These are phyloP conservation scores for Stigmatopora argus DNA, from an alignment of 2,113 vertebrate species.

Conservation along the genomic window DNA sequence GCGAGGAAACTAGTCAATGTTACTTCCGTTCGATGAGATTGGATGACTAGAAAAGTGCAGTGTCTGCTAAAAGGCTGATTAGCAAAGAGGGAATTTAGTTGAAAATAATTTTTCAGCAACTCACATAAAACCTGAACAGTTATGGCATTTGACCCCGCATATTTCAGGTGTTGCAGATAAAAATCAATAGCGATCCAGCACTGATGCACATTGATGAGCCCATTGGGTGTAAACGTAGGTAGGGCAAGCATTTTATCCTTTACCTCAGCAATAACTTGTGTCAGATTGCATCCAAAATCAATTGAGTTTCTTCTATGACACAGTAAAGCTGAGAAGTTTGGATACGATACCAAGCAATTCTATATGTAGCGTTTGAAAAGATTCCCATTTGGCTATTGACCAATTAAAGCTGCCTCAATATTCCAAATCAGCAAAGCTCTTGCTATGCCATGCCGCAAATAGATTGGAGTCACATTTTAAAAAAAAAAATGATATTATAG, in stretches of 20 bases:
- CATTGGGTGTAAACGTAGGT: background rate
- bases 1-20: background rate
- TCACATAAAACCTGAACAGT: slow-evolving; percentile 1
- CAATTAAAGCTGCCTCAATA: background rate
- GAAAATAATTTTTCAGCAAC: background rate
- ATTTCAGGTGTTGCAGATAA: background rate
- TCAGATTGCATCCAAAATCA: slow-evolving; percentile 2
- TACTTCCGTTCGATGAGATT: background rate
- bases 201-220: background rate
- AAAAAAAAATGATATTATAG: no score
- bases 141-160: background rate
- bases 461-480: no score
- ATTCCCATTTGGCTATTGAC: background rate
- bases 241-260: background rate
- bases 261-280: background rate
- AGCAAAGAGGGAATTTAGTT: background rate
- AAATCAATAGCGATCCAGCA: background rate
- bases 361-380: background rate
- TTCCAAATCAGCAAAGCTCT: background rate
- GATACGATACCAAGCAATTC: background rate
- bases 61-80: background rate
- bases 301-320: background rate
- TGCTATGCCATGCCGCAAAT: background rate
- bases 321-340: background rate
- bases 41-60: background rate